These are phyloP conservation scores for Heteromurus nitidus DNA, from an alignment of 2,888 invertebrate species.

Conservation along the genomic window DNA sequence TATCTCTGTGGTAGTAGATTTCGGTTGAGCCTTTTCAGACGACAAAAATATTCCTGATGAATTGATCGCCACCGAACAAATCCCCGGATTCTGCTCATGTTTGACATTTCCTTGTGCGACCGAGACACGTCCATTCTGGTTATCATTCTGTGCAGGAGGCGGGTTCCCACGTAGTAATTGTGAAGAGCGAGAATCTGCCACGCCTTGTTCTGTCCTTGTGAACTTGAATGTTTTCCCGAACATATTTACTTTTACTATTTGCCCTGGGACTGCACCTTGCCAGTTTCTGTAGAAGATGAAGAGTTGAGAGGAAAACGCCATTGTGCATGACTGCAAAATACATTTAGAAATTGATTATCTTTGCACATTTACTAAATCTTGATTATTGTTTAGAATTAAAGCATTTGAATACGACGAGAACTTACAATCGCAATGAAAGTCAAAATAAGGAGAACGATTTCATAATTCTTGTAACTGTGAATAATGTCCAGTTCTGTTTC, in stretches of 20 bases:
- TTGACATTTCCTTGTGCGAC: background rate
- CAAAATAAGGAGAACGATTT: background rate
- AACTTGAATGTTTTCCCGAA: background rate
- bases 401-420: background rate
- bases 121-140: background rate
- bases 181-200: background rate
- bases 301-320: background rate
- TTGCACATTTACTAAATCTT: background rate
- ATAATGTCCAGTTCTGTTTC: slow-evolving; percentile 2
- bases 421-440: background rate
- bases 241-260: background rate
- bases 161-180: background rate
- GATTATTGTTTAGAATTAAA: background rate
- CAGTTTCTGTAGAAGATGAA: background rate
- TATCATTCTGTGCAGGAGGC: background rate
- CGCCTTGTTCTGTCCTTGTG: background rate
- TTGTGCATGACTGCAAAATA: background rate
- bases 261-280: background rate
- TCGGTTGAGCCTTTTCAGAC: background rate
- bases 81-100: background rate
- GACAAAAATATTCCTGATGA: background rate
- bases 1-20: background rate
- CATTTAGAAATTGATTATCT: background rate
- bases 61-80: background rate
- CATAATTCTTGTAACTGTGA: background rate